phyloP scores from a whole-genome alignment of 2,113 vertebrate genomes.

The Hippocampus barbouri region DNA sequence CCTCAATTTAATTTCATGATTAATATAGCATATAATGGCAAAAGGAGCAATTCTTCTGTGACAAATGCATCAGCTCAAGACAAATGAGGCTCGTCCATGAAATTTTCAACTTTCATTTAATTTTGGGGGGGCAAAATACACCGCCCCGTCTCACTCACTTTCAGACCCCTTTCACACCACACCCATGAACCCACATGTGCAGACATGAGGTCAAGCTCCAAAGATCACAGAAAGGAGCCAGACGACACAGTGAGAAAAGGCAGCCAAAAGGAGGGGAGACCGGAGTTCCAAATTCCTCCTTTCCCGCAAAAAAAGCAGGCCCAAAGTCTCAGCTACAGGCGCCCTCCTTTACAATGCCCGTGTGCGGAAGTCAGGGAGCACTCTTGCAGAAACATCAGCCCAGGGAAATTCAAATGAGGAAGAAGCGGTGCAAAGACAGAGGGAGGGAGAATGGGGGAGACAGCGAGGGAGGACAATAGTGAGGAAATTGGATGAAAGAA shows the following conservation, averaged over 20 bases:
- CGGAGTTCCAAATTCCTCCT: constrained; percentile 60
- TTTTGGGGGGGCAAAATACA: constrained; percentile 21
- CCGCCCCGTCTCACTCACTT: constrained; percentile 50
- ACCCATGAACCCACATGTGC: constrained; percentile 69
- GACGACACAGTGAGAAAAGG: constrained; percentile 45
- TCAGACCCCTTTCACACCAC: constrained; percentile 58
- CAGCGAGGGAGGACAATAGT: constrained; percentile 48
- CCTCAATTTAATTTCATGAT: constrained; percentile 2
- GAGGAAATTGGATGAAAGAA: constrained; percentile 67
- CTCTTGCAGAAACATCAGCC: constrained; percentile 97
- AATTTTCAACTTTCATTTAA: constrained; percentile 52
- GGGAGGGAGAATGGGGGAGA: constrained; percentile 26
- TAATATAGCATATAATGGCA: constrained; percentile 27
- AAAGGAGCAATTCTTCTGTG: constrained; percentile 19
- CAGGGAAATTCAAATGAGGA: constrained; percentile 89
- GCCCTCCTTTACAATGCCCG: constrained; percentile 62
- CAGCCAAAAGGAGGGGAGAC: constrained; percentile 41
- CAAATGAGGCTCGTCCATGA: constrained; percentile 48
- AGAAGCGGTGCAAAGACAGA: constrained; percentile 54
- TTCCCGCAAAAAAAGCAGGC: constrained; percentile 47
- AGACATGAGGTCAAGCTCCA: constrained; percentile 76
- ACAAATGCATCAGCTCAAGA: constrained; percentile 34
- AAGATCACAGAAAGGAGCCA: constrained; percentile 75
- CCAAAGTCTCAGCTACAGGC: constrained; percentile 62
- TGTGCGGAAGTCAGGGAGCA: constrained; percentile 75